A percentile compares a stretch with the other conserved stretches of the same genome.
These are phyloP conservation scores for Etheostoma perlongum DNA, from an alignment of 2,797 vertebrate genomes.

Conservation along the genomic window DNA sequence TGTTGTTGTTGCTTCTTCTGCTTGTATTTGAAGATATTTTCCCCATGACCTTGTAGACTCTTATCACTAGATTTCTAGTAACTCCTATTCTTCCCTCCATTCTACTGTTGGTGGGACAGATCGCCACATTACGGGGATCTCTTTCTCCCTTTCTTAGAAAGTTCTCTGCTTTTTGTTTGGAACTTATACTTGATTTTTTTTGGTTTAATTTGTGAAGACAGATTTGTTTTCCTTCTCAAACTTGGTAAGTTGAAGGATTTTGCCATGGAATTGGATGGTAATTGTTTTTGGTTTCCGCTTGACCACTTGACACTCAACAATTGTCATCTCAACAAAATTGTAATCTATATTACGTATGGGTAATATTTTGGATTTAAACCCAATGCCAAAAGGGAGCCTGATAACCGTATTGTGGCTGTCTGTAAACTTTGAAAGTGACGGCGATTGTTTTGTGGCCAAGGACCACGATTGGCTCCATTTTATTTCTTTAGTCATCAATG, in stretches of 20 bases:
- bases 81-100: conserved; percentile 32
- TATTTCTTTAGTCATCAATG: not conserved
- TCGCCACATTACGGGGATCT: conserved; percentile 33
- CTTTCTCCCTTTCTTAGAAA: conserved; percentile 41
- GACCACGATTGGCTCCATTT: too few relatives aligned
- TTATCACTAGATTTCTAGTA: conserved; percentile 49
- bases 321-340: conserved; percentile 10
- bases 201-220: not conserved
- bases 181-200: conserved; percentile 9
- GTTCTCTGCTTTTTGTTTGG: conserved; percentile 32
- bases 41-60: conserved; percentile 60
- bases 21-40: conserved; percentile 40
- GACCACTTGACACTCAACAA: conserved; percentile 39
- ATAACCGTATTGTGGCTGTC: too few relatives aligned
- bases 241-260: conserved; percentile 19
- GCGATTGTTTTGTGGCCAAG: too few relatives aligned
- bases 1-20: conserved; percentile 64
- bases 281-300: not conserved
- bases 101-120: conserved; percentile 35
- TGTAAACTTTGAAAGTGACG: too few relatives aligned
- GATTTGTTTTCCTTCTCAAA: conserved; percentile 9
- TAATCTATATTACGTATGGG: not conserved
- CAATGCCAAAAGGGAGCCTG: too few relatives aligned
- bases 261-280: not conserved
- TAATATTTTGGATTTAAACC: too few relatives aligned